Base-by-base conservation (phyloP, 2,888 invertebrate genomes). In the Auanema sp. region DNA sequence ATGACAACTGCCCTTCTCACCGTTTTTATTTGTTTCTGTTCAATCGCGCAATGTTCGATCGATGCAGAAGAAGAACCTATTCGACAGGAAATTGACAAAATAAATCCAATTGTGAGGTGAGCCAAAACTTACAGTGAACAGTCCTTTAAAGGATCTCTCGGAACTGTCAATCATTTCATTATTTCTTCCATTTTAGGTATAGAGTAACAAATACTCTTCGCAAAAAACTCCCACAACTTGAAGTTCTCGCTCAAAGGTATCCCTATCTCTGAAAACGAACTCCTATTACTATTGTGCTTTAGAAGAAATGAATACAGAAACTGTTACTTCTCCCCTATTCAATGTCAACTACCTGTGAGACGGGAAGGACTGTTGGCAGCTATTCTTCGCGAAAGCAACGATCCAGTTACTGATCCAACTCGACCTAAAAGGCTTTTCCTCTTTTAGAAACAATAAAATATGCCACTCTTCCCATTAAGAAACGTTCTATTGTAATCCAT, bases 251-350 rank as follows among this genome's bases (percentile, higher is more conserved):
- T 33, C 33, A 33, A 33, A 33, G 33, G 21, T 47, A 21, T 5
- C 47, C 10, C 47, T 3, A 18, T 5, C 4, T 5, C 10, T 47
- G 47, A 47, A 47, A 21, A 10, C n/a, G 43, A 43, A 12, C 43
- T 18, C 6, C 47, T 5, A 47, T 5, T 5, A 47, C 4, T 18
- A 18, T 6, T 16, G 47, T 5, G 10, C 16, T 47, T 47, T 6
- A 47, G 47, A 16, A 21, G 47, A 47, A 18, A 47, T 10, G 21
- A 61, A 33, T 61, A 61, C 50, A 49, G 61, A 14, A 62, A 62
- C 56, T 62, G 61, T 50, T 62, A 51, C 51, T 62, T 62, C 56
- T 62, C 61, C n/a, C 61, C 61, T 8, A 57, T 62, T 14, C 61
- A 62, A 40, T 62, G 61, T 33, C 56, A 62, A 21, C 61, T 62